phyloP scores from a whole-genome alignment of 1,140 invertebrate genomes.

The Anoplolepis gracilipes region DNA sequence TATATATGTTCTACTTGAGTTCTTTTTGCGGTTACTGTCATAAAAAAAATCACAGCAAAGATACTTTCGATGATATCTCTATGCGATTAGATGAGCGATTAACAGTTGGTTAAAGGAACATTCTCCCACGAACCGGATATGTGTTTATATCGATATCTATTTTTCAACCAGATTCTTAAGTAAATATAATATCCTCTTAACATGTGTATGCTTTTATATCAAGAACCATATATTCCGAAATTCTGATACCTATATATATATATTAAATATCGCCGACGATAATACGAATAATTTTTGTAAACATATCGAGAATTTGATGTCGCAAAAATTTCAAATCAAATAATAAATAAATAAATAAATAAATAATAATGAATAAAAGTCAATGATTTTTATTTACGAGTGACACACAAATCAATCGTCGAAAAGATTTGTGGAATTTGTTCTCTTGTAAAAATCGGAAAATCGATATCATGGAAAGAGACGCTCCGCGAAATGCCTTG shows the following conservation, averaged over 20 bases:
- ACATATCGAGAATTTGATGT: neutral
- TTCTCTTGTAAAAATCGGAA: too few species aligned
- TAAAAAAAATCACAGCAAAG: conserved; percentile 32
- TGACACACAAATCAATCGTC: too few species aligned
- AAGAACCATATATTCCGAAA: neutral
- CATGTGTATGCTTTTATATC: neutral
- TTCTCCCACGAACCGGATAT: neutral
- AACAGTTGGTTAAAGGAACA: conserved; percentile 18
- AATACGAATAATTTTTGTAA: neutral
- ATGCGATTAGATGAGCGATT: conserved; percentile 66
- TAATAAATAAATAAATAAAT: too few species aligned
- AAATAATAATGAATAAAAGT: too few species aligned
- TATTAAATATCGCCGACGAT: neutral
- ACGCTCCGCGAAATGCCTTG: conserved; percentile 36
- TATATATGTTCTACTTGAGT: neutral
- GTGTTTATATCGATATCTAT: conserved; percentile 36
- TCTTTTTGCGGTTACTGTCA: neutral
- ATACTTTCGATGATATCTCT: conserved; percentile 53
- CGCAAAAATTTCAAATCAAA: too few species aligned
- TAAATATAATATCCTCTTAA: conserved; percentile 49
- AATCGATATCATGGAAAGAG: neutral
- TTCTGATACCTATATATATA: neutral
- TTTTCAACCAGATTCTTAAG: conserved; percentile 4
- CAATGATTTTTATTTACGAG: too few species aligned
- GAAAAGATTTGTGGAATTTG: too few species aligned